Evolutionary conservation across 2,113 vertebrate genomes (phyloP), one percentile per base, ranked within the genome.

Genomic region (Phaetusa simplex): DNA sequence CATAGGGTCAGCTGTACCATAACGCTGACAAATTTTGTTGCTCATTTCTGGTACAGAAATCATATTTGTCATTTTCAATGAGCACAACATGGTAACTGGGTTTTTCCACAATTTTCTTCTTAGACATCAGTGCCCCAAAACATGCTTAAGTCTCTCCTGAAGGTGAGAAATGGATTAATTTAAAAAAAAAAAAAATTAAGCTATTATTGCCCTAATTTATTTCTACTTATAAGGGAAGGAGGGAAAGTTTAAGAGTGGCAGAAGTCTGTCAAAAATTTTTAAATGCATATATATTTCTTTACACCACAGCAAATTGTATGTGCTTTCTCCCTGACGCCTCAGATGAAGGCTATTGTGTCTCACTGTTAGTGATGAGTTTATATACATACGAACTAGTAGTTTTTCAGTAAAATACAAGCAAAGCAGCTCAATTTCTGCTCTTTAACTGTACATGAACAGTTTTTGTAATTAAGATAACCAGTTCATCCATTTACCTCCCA

Each of bases 221-320:
- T 97, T 87, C 42, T 32, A 23, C 11, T 86, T 55, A 4, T 7
- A 72, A 64, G 4, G 15, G 15, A 38, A 77, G 23, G 2, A 38
- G 6, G 42, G 6, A 0, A 58, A 64, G 14, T 34, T 62, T 18
- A 26, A 5, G 34, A 72, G n/a, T 14, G 8, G 17, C 29, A 53
- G 29, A 76, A 40, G 5, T 36, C 18, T 23, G 5, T 21, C 9
- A 67, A 38, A 15, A 11, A 24, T 18, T 79, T 66, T 56, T 2
- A 65, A 86, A 61, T 19, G 8, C 7, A 9, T 6, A 12, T 16
- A 2, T 7, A 58, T n/a, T 67, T 77, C 5, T 27, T 43, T 40
- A 55, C 2, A 38, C 2, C 40, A 29, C n/a, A 76, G n/a, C 11
- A 67, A 42, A 29, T 1, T 14, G 0, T 23, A 42, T 1, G 4